Conservation (phyloP, 2,888 invertebrate species). For the Spatulosminthurus flaviceps region DNA sequence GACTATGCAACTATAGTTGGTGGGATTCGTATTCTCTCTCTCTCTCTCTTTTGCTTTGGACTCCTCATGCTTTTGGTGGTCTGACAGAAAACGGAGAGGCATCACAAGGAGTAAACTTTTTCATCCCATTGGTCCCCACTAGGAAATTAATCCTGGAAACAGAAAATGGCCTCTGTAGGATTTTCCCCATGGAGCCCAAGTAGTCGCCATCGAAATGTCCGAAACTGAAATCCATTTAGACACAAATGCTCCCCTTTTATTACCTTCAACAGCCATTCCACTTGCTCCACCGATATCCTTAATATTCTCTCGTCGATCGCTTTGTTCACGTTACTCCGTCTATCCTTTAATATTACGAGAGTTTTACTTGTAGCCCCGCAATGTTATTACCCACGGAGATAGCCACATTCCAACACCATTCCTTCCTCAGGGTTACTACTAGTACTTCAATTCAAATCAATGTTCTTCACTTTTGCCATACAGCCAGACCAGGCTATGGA, state of each 20-base stretch:
- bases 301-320: constrained; percentile 32
- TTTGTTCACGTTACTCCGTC: not conserved
- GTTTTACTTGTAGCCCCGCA: not conserved
- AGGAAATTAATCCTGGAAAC: constrained; percentile 54
- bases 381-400: not conserved
- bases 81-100: not conserved
- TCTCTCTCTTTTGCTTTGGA: too few relatives aligned
- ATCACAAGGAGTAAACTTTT: constrained; percentile 50
- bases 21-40: too few relatives aligned
- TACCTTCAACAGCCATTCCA: constrained; percentile 43
- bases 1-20: not conserved
- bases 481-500: not conserved
- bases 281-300: constrained; percentile 39
- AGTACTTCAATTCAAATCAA: not conserved
- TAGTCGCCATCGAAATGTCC: constrained; percentile 50
- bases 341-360: too few relatives aligned
- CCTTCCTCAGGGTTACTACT: not conserved
- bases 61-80: not conserved
- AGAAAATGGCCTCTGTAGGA: constrained; percentile 53
- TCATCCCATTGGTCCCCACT: constrained; percentile 55
- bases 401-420: constrained; percentile 3
- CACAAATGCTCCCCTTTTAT: constrained; percentile 48
- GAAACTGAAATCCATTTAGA: constrained; percentile 49
- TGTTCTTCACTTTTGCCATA: not conserved
- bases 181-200: constrained; percentile 27